Evolutionary conservation across 1,140 invertebrate genomes (phyloP), one percentile per base, ranked within the genome.

Genomic region (Aphaenogaster rudis): DNA sequence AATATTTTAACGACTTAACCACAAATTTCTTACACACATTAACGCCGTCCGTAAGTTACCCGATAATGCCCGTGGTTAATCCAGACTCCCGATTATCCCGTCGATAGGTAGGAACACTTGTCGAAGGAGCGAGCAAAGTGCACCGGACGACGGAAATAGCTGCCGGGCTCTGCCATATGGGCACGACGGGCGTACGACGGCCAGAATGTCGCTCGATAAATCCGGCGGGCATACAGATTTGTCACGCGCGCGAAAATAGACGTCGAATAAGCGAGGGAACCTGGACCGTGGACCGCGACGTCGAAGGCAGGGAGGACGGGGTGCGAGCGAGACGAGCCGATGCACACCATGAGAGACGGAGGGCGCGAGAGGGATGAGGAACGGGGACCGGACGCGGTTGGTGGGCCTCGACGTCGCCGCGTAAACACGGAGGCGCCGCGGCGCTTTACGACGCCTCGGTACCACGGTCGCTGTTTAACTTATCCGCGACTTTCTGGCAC

Each of bases 401-500:
- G 92, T 94, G 93, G 94, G 91, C 94, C 91, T 88, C 92, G 92
- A 87, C 90, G 91, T 93, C 92, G 87, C 80, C 90, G 71, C 92
- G 93, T 95, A 95, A 95, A 95, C 94, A 95, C 88, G 86, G 85
- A 94, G 94, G 94, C 94, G 94, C 94, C 94, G 93, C 91, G 93
- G 92, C 94, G 94, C 94, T 95, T 95, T 94, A 95, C 93, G 94
- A 95, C 90, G 93, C 93, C 91, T 93, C 92, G 92, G 84, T 88
- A 89, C 89, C 88, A 78, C 88, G 91, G 88, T 74, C 86, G 88
- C 90, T 94, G 94, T 94, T 95, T 95, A 95, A 93, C 91, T 94
- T 93, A 94, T 89, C 91, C 88, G 90, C 91, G 87, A 94, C 92
- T 94, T 92, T 92, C 93, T 93, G 91, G 90, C 93, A 92, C 90